Conservation (phyloP, 2,797 vertebrate genomes). For the Lacerta viridis region DNA sequence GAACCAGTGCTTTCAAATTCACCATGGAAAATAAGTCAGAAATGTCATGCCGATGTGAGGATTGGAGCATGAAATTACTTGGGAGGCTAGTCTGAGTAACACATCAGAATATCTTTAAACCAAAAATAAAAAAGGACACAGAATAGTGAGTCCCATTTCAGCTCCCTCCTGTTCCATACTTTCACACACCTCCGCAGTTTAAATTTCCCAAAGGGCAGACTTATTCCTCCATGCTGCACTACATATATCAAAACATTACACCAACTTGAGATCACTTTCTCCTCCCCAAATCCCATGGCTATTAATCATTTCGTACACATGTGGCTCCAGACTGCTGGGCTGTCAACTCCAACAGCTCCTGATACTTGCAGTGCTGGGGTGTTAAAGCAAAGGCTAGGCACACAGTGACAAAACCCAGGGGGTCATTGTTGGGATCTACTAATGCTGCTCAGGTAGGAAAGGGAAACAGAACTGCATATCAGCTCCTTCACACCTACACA, state of each 20-base stretch:
- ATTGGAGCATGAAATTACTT: constrained; percentile 52
- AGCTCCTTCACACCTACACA: neutral
- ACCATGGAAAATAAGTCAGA: constrained; percentile 23
- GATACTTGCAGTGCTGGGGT: neutral
- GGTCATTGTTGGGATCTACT: neutral
- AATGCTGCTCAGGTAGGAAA: neutral
- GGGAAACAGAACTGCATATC: neutral
- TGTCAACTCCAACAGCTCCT: neutral
- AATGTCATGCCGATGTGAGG: constrained; percentile 22
- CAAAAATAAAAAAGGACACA: neutral
- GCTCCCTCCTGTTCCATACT: neutral
- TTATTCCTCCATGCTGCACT: constrained; percentile 20
- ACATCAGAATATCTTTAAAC: constrained; percentile 11
- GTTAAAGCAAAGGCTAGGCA: neutral
- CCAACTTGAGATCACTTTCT: constrained; percentile 23
- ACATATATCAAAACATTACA: constrained; percentile 35
- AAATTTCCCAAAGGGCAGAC: constrained; percentile 32
- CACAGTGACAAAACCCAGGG: neutral
- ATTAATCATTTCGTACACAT: constrained; percentile 28
- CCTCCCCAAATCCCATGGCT: constrained; percentile 15
- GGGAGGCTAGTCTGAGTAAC: constrained; percentile 11
- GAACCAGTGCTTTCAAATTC: neutral
- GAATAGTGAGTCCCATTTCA: constrained; percentile 23
- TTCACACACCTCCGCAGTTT: constrained; percentile 21
- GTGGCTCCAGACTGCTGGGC: neutral